These are phyloP conservation scores for Oasisia sp. DNA, from an alignment of 2,888 invertebrate genomes.

Conservation along the genomic window DNA sequence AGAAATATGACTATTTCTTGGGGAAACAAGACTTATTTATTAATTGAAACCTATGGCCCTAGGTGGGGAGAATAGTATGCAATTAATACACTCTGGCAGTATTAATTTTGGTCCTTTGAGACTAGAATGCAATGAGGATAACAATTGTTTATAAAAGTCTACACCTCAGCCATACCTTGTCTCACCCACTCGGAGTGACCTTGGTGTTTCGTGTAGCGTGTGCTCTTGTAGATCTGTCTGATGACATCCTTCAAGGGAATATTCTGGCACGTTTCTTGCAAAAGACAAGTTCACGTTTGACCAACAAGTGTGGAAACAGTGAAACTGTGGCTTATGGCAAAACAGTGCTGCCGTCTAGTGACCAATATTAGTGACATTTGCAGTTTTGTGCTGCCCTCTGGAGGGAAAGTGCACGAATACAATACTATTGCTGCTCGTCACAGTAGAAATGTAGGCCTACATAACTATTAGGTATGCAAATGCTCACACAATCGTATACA, in stretches of 20 bases:
- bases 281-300: background rate
- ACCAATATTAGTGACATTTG: background rate
- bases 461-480: background rate
- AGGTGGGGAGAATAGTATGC: no score
- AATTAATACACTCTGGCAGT: no score
- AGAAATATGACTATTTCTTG: no score
- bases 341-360: background rate
- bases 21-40: no score
- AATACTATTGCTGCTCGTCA: background rate
- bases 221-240: slow-evolving; percentile 58
- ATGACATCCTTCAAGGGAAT: slow-evolving; percentile 54
- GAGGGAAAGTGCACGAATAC: background rate
- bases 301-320: background rate
- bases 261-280: slow-evolving; percentile 58
- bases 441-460: background rate
- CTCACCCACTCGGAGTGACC: slow-evolving; percentile 64
- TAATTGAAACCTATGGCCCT: no score
- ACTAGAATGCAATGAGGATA: no score
- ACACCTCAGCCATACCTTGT: slow-evolving; percentile 51
- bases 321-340: background rate
- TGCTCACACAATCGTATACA: background rate
- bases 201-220: slow-evolving; percentile 55
- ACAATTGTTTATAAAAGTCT: no score
- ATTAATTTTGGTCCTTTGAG: no score
- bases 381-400: background rate